Percentiles rank a stretch among this genome's conserved stretches.
Conservation (phyloP, 2,888 invertebrate genomes). For the Andrena marginata region DNA sequence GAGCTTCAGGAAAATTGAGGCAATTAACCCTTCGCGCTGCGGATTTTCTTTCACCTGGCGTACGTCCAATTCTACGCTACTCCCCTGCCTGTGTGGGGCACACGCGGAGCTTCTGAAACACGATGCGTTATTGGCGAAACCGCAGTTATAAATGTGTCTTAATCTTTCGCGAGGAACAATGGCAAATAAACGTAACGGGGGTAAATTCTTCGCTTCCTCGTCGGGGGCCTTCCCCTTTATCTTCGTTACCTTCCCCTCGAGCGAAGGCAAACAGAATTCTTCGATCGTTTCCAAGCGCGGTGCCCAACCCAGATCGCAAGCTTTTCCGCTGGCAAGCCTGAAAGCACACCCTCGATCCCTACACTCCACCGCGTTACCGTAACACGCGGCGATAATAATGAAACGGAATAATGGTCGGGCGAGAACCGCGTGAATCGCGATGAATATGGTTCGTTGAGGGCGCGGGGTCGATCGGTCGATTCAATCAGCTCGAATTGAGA, state of each 20-base stretch:
- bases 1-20: constrained; percentile 52
- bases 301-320: constrained; percentile 5
- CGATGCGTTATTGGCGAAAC: constrained; percentile 34
- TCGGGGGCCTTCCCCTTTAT: too few relatives aligned
- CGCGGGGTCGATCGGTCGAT: constrained; percentile 38
- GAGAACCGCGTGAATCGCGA: constrained; percentile 39
- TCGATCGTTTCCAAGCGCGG: neutral
- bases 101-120: neutral
- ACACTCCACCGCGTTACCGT: constrained; percentile 17
- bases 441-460: constrained; percentile 53
- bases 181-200: constrained; percentile 17
- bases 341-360: constrained; percentile 11
- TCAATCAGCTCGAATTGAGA: constrained; percentile 52
- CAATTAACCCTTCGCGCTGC: constrained; percentile 52
- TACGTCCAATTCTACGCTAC: constrained; percentile 22
- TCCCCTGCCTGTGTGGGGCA: neutral
- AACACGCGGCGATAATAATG: constrained; percentile 36
- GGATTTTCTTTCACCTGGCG: constrained; percentile 48
- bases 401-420: constrained; percentile 44
- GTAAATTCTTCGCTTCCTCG: too few relatives aligned
- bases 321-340: constrained; percentile 16
- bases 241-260: too few relatives aligned
- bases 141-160: constrained; percentile 25
- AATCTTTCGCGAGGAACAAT: neutral
- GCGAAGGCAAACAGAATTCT: neutral